phyloP scores from a whole-genome alignment of 2,113 vertebrate species.

The Machaerirhynchus nigripectus region DNA sequence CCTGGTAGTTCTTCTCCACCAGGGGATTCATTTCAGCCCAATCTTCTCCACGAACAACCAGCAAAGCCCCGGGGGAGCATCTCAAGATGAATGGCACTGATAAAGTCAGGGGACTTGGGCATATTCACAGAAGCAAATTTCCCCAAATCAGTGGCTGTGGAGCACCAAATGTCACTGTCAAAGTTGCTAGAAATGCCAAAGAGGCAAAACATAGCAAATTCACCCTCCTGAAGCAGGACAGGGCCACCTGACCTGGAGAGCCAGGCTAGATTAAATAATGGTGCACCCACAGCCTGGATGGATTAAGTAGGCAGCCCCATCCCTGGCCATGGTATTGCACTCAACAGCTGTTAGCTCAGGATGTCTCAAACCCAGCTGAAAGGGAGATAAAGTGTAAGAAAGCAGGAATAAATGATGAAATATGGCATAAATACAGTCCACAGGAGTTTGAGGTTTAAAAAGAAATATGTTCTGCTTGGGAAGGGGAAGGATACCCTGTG shows the following conservation, averaged over 20 bases:
- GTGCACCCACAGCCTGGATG: too few species aligned
- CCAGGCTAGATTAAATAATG: neutral
- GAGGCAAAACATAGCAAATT: fast-evolving
- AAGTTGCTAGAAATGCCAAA: neutral
- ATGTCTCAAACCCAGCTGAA: neutral
- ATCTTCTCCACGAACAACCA: neutral
- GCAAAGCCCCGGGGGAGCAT: neutral
- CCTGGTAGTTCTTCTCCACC: neutral
- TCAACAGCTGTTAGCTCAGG: neutral
- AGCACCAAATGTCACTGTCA: too few species aligned
- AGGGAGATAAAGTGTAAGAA: neutral
- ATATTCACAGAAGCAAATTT: neutral
- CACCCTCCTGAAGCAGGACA: neutral
- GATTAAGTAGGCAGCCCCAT: neutral
- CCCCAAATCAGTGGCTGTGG: neutral
- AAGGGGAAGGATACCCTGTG: neutral
- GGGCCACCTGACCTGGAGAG: neutral
- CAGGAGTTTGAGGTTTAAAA: neutral
- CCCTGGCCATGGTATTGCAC: fast-evolving
- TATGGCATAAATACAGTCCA: neutral
- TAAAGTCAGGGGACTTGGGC: neutral
- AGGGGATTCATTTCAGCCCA: neutral
- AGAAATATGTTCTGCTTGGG: neutral
- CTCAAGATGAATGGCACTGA: neutral
- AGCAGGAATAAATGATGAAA: neutral